phyloP scores from a whole-genome alignment of 2,888 invertebrate species.

The Platypus cylindrus region DNA sequence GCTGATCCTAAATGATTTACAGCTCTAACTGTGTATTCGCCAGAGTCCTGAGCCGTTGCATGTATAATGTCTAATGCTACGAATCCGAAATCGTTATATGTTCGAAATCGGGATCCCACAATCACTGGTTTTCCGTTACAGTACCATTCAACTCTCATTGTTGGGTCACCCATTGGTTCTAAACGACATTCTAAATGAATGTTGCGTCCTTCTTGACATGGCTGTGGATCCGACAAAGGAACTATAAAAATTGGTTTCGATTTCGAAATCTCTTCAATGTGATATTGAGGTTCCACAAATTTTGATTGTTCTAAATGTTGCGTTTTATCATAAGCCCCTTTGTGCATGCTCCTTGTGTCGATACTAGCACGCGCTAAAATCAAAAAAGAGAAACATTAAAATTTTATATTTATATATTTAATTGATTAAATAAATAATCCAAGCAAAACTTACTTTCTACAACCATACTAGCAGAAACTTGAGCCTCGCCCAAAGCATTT shows the following conservation, averaged over 20 bases:
- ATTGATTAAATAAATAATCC: slow-evolving; percentile 5
- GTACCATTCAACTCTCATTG: slow-evolving; percentile 93
- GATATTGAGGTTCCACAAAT: slow-evolving; percentile 76
- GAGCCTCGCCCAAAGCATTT: slow-evolving; percentile 82
- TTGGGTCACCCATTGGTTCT: slow-evolving; percentile 92
- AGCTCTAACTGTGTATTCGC: slow-evolving; percentile 88
- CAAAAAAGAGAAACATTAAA: slow-evolving; percentile 4
- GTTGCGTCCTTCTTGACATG: slow-evolving; percentile 76
- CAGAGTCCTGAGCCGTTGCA: slow-evolving; percentile 85
- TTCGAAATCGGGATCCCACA: slow-evolving; percentile 83
- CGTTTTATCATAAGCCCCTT: slow-evolving; percentile 75
- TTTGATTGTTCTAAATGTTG: slow-evolving; percentile 73
- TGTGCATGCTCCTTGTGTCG: slow-evolving; percentile 84
- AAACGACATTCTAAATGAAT: slow-evolving; percentile 84
- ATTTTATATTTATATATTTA: slow-evolving; percentile 1
- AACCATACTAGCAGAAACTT: slow-evolving; percentile 68
- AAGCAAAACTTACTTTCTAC: slow-evolving; percentile 66
- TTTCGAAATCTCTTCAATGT: slow-evolving; percentile 85
- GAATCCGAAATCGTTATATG: slow-evolving; percentile 94
- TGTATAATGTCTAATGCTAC: slow-evolving; percentile 93
- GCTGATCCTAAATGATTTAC: slow-evolving; percentile 89
- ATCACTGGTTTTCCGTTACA: slow-evolving; percentile 84
- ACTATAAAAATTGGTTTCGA: slow-evolving; percentile 91
- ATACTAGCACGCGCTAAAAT: slow-evolving; percentile 68
- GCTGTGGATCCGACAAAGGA: slow-evolving; percentile 75